A percentile compares a stretch with the other conserved stretches of the same genome.
Conservation (phyloP, 2,797 vertebrate genomes). For the Xenops minutus region DNA sequence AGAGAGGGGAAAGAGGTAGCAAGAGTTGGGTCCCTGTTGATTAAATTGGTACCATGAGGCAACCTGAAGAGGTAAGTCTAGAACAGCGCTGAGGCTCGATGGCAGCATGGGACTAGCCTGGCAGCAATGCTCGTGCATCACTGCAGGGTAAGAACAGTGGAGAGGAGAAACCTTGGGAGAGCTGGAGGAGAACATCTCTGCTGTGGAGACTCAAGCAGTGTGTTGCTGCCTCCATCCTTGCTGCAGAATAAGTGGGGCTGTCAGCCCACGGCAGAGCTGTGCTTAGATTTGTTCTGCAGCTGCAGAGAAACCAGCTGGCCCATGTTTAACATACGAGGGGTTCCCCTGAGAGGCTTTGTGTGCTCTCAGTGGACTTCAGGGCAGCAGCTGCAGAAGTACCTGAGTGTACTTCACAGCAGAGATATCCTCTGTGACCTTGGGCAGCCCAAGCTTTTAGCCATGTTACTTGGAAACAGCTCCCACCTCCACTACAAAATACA, state of each 20-base stretch:
- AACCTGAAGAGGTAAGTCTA: neutral
- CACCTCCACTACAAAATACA: neutral
- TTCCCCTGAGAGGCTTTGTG: neutral
- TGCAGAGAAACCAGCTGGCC: slow-evolving; percentile 3
- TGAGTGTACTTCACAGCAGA: neutral
- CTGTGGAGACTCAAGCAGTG: neutral
- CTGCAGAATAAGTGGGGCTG: neutral
- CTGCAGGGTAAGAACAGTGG: neutral
- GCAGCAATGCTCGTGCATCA: neutral
- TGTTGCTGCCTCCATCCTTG: neutral
- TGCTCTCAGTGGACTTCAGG: neutral
- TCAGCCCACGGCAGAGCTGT: neutral
- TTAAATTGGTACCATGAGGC: neutral
- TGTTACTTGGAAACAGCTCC: slow-evolving; percentile 4
- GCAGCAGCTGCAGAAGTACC: neutral
- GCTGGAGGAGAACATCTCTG: neutral
- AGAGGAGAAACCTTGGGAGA: accelerated
- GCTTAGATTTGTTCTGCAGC: neutral
- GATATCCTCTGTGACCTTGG: neutral
- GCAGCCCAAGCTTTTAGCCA: neutral
- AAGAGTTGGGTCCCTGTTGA: neutral
- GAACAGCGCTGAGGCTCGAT: neutral
- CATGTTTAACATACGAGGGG: accelerated
- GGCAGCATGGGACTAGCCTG: neutral
- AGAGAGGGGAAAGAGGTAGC: neutral